These are phyloP conservation scores for Drosophila birchii DNA, from an alignment of 2,888 invertebrate genomes.

Conservation along the genomic window DNA sequence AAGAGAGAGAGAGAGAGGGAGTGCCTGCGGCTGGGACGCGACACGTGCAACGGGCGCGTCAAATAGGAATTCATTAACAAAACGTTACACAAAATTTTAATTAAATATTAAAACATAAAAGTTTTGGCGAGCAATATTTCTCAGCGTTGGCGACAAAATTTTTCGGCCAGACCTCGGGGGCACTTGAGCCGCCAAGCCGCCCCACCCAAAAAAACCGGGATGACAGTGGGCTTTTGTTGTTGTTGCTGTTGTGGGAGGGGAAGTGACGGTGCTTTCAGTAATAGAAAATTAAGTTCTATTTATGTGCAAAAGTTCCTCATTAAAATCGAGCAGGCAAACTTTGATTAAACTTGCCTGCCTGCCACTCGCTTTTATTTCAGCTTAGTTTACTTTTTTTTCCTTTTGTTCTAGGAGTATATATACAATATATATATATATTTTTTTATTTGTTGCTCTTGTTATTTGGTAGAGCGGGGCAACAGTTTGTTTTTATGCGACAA, in stretches of 20 bases:
- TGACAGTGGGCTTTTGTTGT: constrained; percentile 46
- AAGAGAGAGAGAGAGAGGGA: too few relatives aligned
- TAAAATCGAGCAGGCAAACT: constrained; percentile 53
- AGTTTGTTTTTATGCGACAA: constrained; percentile 56
- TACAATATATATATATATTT: not conserved
- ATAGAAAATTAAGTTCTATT: constrained; percentile 59
- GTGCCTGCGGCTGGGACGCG: constrained; percentile 60
- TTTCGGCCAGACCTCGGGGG: constrained; percentile 20
- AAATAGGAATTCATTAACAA: constrained; percentile 79
- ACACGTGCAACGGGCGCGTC: constrained; percentile 72
- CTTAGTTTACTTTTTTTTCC: constrained; percentile 8
- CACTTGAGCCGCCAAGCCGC: constrained; percentile 3
- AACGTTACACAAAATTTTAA: constrained; percentile 79
- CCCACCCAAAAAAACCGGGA: constrained; percentile 1
- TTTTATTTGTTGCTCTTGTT: not conserved
- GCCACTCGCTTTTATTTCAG: constrained; percentile 7
- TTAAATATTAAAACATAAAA: constrained; percentile 79
- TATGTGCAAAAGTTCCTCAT: constrained; percentile 50
- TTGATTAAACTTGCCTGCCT: constrained; percentile 52
- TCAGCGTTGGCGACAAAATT: constrained; percentile 55
- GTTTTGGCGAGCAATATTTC: constrained; percentile 60
- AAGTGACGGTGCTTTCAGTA: constrained; percentile 32
- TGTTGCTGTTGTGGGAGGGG: not conserved
- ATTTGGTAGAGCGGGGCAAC: constrained; percentile 33
- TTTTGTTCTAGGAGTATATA: constrained; percentile 1